These are phyloP conservation scores for Xestia sexstrigata DNA, from an alignment of 2,888 invertebrate species.

Conservation along the genomic window DNA sequence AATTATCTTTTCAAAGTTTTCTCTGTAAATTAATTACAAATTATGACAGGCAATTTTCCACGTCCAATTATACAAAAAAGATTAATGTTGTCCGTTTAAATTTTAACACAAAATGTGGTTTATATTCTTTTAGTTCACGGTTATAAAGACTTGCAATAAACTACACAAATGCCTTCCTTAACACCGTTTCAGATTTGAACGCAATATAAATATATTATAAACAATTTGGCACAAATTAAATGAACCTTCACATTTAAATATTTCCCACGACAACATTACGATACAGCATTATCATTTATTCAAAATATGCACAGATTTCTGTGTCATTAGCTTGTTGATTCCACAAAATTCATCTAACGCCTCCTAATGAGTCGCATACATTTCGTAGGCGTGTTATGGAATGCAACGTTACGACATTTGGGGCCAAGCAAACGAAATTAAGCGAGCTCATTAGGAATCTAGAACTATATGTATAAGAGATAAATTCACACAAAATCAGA, in stretches of 20 bases:
- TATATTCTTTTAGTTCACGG: not conserved
- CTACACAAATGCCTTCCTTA: constrained; percentile 2
- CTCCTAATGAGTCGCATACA: constrained; percentile 77
- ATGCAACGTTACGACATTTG: constrained; percentile 75
- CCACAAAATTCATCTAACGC: constrained; percentile 76
- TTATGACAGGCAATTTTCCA: constrained; percentile 28
- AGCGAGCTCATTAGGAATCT: constrained; percentile 73
- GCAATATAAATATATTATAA: constrained; percentile 9
- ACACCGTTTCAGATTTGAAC: constrained; percentile 21
- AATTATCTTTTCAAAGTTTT: constrained; percentile 44
- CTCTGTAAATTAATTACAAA: constrained; percentile 43
- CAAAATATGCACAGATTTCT: constrained; percentile 68
- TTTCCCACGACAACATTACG: constrained; percentile 54
- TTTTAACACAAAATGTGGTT: constrained; percentile 1
- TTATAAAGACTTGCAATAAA: not conserved
- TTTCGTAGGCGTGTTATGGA: constrained; percentile 74
- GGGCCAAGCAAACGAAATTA: constrained; percentile 73
- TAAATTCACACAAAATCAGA: constrained; percentile 63
- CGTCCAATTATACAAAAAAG: constrained; percentile 14
- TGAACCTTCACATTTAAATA: constrained; percentile 38
- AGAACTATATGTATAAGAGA: constrained; percentile 61
- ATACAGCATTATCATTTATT: constrained; percentile 43
- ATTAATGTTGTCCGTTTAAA: not conserved
- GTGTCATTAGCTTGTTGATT: constrained; percentile 74
- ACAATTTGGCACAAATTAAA: constrained; percentile 33